A percentile compares a stretch with the other conserved stretches of the same genome.
These are phyloP conservation scores for Lagenorhynchus albirostris DNA, from an alignment of 2,113 vertebrate genomes.

Conservation along the genomic window DNA sequence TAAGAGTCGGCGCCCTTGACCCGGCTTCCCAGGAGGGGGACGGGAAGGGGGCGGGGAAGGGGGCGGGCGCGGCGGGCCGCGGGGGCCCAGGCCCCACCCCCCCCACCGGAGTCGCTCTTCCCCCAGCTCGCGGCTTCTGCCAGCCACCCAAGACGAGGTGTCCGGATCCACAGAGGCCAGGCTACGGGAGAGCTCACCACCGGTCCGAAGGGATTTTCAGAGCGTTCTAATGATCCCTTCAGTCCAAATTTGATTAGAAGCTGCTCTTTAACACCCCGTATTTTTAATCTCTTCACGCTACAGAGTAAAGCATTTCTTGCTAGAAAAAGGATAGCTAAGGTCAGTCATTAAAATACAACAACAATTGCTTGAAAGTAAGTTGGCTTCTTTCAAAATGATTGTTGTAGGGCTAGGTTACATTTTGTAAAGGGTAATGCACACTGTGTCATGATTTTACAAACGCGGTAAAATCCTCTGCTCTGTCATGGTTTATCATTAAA, in stretches of 20 bases:
- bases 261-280: conserved; percentile 52
- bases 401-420: conserved; percentile 57
- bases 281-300: conserved; percentile 50
- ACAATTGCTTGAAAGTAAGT: not conserved
- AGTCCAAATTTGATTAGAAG: conserved; percentile 4
- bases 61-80: not conserved
- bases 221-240: conserved; percentile 39
- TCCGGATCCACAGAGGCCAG: conserved; percentile 28
- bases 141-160: conserved; percentile 56
- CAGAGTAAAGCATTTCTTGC: conserved; percentile 34
- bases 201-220: not conserved
- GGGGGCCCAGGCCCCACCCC: not conserved
- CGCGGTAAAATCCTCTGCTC: conserved; percentile 78
- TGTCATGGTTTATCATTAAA: conserved; percentile 81
- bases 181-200: not conserved
- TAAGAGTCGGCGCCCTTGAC: not conserved
- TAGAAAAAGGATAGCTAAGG: conserved; percentile 67
- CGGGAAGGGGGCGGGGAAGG: conserved; percentile 25
- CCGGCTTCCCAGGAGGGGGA: conserved; percentile 57
- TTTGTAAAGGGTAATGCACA: conserved; percentile 67
- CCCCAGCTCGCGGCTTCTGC: conserved; percentile 84
- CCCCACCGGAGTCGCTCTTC: conserved; percentile 54
- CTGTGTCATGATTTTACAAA: conserved; percentile 78
- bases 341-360: conserved; percentile 58
- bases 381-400: conserved; percentile 60